These are phyloP conservation scores for Poeciliopsis infans DNA, from an alignment of 2,797 vertebrate species.

Conservation along the genomic window DNA sequence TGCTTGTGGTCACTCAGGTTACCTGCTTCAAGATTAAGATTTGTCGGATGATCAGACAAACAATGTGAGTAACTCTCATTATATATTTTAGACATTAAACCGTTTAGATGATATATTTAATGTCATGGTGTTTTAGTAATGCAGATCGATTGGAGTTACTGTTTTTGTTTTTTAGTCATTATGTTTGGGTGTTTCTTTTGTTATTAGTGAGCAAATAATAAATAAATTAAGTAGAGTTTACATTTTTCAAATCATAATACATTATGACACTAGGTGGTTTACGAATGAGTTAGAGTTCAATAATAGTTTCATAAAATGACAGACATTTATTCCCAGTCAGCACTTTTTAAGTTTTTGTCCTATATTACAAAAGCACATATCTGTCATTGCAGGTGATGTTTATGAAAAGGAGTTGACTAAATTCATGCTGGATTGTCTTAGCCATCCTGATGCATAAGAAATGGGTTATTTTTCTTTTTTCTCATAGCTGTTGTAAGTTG, in stretches of 20 bases:
- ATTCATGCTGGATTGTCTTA: constrained; percentile 34
- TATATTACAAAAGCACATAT: constrained; percentile 21
- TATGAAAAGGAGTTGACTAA: neutral
- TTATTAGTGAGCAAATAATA: neutral
- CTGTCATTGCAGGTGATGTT: constrained; percentile 14
- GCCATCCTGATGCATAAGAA: constrained; percentile 53
- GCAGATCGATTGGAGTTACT: neutral
- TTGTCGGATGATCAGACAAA: neutral
- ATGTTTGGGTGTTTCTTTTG: neutral
- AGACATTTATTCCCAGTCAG: neutral
- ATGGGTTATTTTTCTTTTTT: constrained; percentile 65
- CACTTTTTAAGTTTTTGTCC: neutral
- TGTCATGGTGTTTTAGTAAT: neutral
- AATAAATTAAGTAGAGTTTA: neutral
- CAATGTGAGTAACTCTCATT: neutral
- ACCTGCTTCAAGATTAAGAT: neutral
- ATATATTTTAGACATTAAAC: neutral
- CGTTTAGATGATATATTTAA: neutral
- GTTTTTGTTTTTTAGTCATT: neutral
- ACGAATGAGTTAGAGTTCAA: neutral
- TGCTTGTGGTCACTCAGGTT: neutral
- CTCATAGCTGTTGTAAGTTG: constrained; percentile 23
- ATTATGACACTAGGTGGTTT: neutral
- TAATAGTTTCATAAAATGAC: neutral
- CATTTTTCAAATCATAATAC: neutral